A percentile compares a stretch with the other conserved stretches of the same genome.
Conservation (phyloP, 2,888 invertebrate species). For the Apocheima hispidaria region DNA sequence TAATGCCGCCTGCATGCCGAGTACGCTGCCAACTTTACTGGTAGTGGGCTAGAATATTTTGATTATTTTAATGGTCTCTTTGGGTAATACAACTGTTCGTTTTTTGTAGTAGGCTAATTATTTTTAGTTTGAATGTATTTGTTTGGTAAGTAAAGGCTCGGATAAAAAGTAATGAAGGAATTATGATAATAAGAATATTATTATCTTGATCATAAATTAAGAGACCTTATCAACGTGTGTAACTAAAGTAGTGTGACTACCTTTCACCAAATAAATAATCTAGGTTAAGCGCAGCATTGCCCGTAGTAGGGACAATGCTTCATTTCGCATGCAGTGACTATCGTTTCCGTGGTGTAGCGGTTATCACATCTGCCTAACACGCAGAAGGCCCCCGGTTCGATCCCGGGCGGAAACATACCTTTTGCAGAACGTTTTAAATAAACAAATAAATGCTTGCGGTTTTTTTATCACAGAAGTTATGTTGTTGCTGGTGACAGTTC, state of each 20-base stretch:
- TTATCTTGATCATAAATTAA: constrained; percentile 26
- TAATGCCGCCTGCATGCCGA: too few relatives aligned
- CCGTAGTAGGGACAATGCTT: background rate
- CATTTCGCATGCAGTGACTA: constrained; percentile 9
- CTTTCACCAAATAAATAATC: constrained; percentile 30
- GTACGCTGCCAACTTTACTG: too few relatives aligned
- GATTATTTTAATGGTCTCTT: too few relatives aligned
- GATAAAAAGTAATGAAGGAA: too few relatives aligned
- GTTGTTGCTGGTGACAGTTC: too few relatives aligned
- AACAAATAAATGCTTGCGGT: too few relatives aligned
- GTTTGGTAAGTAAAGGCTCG: too few relatives aligned
- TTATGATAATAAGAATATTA: background rate
- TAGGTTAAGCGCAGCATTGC: background rate
- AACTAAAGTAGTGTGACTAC: constrained; percentile 24
- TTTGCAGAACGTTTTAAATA: constrained; percentile 37
- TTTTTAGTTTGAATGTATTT: too few relatives aligned
- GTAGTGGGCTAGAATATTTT: too few relatives aligned
- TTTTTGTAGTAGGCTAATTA: too few relatives aligned
- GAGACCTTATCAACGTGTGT: constrained; percentile 22
- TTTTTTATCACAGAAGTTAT: too few relatives aligned
- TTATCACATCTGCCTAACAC: constrained; percentile 97
- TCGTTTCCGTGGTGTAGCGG: constrained; percentile 94
- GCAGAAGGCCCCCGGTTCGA: constrained; percentile 96
- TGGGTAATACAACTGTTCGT: too few relatives aligned
- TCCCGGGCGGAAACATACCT: constrained; percentile 92